Conservation (phyloP, 2,888 invertebrate species). For the Brenthis hecate region DNA sequence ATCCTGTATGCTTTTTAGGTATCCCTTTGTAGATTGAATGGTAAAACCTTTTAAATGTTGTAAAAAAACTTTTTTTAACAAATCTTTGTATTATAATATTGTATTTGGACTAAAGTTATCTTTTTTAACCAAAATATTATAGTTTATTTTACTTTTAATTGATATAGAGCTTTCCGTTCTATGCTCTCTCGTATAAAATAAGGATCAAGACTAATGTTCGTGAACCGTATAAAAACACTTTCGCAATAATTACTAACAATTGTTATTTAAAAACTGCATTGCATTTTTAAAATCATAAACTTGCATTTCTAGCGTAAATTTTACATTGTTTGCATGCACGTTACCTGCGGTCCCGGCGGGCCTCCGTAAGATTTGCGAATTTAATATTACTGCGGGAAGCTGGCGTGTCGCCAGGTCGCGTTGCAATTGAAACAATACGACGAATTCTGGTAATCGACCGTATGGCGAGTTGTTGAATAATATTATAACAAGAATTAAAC, state of each 20-base stretch:
- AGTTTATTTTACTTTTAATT: no score
- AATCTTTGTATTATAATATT: no score
- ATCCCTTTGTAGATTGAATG: neutral
- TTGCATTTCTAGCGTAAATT: constrained; percentile 15
- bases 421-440: constrained; percentile 38
- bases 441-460: constrained; percentile 35
- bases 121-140: no score
- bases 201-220: no score
- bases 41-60: neutral
- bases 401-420: constrained; percentile 38
- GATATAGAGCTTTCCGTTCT: no score
- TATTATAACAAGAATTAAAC: constrained; percentile 8
- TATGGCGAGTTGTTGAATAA: constrained; percentile 24
- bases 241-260: no score
- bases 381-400: constrained; percentile 40
- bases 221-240: no score
- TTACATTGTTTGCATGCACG: constrained; percentile 8
- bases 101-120: no score
- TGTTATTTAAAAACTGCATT: neutral
- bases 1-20: constrained; percentile 10
- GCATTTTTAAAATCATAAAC: neutral
- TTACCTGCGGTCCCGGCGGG: constrained; percentile 22
- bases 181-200: no score
- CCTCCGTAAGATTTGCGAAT: constrained; percentile 38
- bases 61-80: neutral